Evolutionary conservation across 2,888 invertebrate species (phyloP), one percentile per base, ranked within the genome.

Genomic region (Lithophane semibrunnea): DNA sequence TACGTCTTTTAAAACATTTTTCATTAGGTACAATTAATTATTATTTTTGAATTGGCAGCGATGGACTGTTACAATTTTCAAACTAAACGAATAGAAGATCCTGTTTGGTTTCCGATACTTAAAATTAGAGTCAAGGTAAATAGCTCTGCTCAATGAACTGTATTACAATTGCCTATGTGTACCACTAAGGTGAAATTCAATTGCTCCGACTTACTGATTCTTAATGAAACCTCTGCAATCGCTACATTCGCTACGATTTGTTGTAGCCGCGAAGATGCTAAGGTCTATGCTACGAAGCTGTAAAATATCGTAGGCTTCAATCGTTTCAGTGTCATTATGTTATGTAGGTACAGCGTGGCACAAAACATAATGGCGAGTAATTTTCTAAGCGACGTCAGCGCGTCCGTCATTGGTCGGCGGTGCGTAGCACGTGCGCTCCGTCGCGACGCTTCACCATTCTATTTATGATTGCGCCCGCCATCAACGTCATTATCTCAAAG

Each of bases 361-460:
- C 63, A 63, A 60, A 75, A 71, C 67, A 79, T 79, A 77, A 84
- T 80, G 78, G 78, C 54, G 68, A 72, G 47, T 64, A 82, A 80
- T 80, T 85, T 85, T 71, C 77, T 72, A 72, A 64, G 63, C 77
- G 66, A 83, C 83, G 84, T 82, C 85, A 80, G 71, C 79, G 64
- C 52, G 80, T 76, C 73, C 73, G 79, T 86, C 85, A 93, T 92
- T 93, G 90, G 91, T 84, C 80, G 76, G 60, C 71, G 54, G 64
- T 29, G 42, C 56, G 44, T 29, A 77, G 64, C 83, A 80, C 85
- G 87, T 83, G 85, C 64, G 58, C 75, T 37, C 79, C 88, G 86
- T 87, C 86, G 90, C 88, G 88, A 85, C 88, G 89, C 86, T 70
- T 65, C 58, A 80, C 86, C 80, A 85, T 81, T 79, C 82, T 79